Base-by-base conservation (phyloP, 2,113 vertebrate genomes). In the Alosa alosa region DNA sequence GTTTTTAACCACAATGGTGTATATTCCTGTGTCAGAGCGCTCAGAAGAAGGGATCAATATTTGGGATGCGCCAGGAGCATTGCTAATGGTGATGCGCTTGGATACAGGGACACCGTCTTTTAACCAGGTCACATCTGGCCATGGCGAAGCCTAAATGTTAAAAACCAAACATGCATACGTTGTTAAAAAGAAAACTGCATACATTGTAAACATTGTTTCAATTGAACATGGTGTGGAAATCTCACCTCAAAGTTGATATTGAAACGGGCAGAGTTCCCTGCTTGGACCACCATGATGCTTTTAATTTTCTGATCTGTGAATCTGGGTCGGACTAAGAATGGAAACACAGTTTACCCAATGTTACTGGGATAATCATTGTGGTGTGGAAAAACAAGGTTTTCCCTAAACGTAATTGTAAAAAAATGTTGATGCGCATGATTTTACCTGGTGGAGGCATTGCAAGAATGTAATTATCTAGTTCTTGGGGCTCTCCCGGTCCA, bases 171-270 rank as follows among this genome's bases (percentile, higher is more conserved):
- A 57, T 31, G 31, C 31, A 31, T 31, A 31, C 31, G 1, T 31
- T 31, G 31, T 31, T 31, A 31, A 31, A 31, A 31, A 31, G 31
- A 0, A 44, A 36, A 83, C 20, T 17, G 47, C 3, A 57, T 6
- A 31, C 15, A 83, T 81, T 49, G 49, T 81, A 0, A 17, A 47
- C 10, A 68, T 68, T 81, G 31, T 31, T 36, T 4, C 18, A 68
- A 25, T 17, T 39, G 11, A 72, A 82, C 46, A 47, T 52, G 39
- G 13, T 20, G n/a, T 11, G 20, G 45, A 84, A 49, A 18, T 93
- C 90, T 81, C 88, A 99, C 98, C 94, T 97, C 96, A 92, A 97
- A 98, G 84, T 95, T 95, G 36, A 98, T 91, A 49, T 91, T 96
- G 88, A 97, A 92, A 18, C 93, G 91, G 82, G 97, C 89, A 18